Base-by-base conservation (phyloP, 2,888 invertebrate genomes). In the Rugalucina vietnamica region DNA sequence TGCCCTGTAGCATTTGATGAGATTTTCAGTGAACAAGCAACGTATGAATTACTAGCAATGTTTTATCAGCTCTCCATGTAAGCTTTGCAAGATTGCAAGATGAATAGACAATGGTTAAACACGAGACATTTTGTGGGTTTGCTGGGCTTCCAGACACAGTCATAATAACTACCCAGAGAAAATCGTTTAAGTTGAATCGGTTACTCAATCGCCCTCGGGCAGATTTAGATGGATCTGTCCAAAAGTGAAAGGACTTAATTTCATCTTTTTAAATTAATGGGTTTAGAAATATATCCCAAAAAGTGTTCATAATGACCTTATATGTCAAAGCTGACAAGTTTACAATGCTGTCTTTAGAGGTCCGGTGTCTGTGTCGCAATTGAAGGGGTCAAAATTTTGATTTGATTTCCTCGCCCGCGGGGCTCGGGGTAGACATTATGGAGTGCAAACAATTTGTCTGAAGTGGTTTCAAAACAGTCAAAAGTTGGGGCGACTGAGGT, bases 201-300 rank as follows among this genome's bases (percentile, higher is more conserved):
- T 87, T 87, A 87, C 81, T 77, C 78, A 87, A 87, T 37, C 79
- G 79, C 81, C 87, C 87, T 83, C 43, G 34, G 79, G 87, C 76
- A 50, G 39, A 79, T 81, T 75, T 81, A 82, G 72, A 81, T 72
- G 77, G 71, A 81, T 49, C 79, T 71, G 69, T 50, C 57, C 69
- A 27, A 36, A 81, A 79, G 60, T 81, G 81, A 87, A 87, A 81
- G 83, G 87, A 84, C 85, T 87, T 87, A 87, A 87, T 87, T 87
- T 85, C 87, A 85, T 87, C 87, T 87, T 87, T 85, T 81, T 76
- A 85, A 85, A 87, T 85, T 85, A 87, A 87, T 87, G 83, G 87
- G 71, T 81, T 70, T 76, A 80, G 87, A 87, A 87, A 87, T 87
- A 87, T 87, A 87, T 85, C 83, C 84, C 76, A 81, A 83, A 76